Conservation (phyloP, 1,140 invertebrate genomes). For the Tetramorium alpestre region DNA sequence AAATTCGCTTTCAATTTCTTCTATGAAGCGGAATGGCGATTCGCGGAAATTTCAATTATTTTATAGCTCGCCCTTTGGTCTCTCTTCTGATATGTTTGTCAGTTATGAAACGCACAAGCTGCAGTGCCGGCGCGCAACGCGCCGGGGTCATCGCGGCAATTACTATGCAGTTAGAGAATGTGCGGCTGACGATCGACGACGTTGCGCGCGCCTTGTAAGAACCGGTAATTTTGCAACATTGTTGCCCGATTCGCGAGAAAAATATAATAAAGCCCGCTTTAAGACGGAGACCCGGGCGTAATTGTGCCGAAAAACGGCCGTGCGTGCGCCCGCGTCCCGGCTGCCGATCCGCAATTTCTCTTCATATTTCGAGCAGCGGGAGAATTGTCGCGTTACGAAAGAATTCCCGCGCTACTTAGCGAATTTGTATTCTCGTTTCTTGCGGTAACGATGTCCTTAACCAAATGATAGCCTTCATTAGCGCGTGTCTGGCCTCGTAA, state of each 20-base stretch:
- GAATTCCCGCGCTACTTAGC: slow-evolving; percentile 38
- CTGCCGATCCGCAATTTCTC: slow-evolving; percentile 31
- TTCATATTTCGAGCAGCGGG: slow-evolving; percentile 18
- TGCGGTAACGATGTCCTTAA: slow-evolving; percentile 54
- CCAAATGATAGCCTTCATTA: slow-evolving; percentile 55
- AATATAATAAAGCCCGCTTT: slow-evolving; percentile 39
- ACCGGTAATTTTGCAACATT: slow-evolving; percentile 62
- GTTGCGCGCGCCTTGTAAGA: slow-evolving; percentile 48
- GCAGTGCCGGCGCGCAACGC: slow-evolving; percentile 31
- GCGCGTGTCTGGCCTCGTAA: slow-evolving; percentile 30
- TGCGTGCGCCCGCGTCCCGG: slow-evolving; percentile 12
- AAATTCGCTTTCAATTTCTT: not conserved
- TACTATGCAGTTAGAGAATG: slow-evolving; percentile 63
- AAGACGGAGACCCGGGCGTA: slow-evolving; percentile 6
- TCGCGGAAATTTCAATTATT: slow-evolving; percentile 26
- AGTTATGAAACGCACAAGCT: slow-evolving; percentile 51
- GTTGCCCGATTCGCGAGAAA: slow-evolving; percentile 40
- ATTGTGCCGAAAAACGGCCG: slow-evolving; percentile 53
- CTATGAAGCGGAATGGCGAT: not conserved
- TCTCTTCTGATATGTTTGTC: slow-evolving; percentile 11
- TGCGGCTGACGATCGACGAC: slow-evolving; percentile 55
- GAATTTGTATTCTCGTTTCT: slow-evolving; percentile 40
- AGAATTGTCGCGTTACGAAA: slow-evolving; percentile 59
- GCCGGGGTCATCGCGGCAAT: slow-evolving; percentile 62
- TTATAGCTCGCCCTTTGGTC: not conserved